Base-by-base conservation (phyloP, 2,113 vertebrate genomes). In the Halcyon malimbica region DNA sequence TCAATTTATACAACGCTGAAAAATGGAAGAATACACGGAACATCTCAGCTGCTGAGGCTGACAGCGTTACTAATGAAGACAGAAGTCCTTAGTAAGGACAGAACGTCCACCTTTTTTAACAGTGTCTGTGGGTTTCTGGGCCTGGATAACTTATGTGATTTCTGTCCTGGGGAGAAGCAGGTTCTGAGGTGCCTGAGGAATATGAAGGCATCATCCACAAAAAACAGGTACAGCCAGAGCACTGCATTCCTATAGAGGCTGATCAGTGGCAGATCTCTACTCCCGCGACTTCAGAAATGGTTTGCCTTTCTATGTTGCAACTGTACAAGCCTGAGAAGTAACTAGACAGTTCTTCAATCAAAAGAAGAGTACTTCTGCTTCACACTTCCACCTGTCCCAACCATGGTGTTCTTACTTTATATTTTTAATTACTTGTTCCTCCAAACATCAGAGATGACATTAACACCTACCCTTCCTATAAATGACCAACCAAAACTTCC, bases 241-340 rank as follows among this genome's bases (percentile, higher is more conserved):
- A 83, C 57, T 80, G 51, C 39, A 33, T 35, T 92, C 46, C 33
- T 53, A 35, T 0, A n/a, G n/a, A 77, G 19, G 33, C n/a, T 81
- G 24, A 86, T 63, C 31, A 83, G 53, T 13, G 24, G 73, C 79
- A 76, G 33, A 82, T 46, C 33, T 71, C 64, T 74, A 76, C 8
- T 78, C 46, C 25, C 2, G 2, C 1, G 1, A 29, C 48, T 86
- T 42, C 39, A 64, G n/a, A 69, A 76, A 76, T 0, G 0, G 9
- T 13, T 69, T 60, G 50, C 44, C 33, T 6, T 78, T 53, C 75
- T 92, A 19, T 13, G 17, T 25, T 65, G 54, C 63, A 87, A 29
- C 33, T 75, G 41, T 31, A 74, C 12, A 74, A 59, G 33, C 12
- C 39, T 39, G 41, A 84, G 51, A 81, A 84, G n/a, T 70, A 80